A percentile compares a stretch with the other conserved stretches of the same genome.
These are phyloP conservation scores for Drosophila ananassae DNA, from an alignment of 1,140 invertebrate species.

Conservation along the genomic window DNA sequence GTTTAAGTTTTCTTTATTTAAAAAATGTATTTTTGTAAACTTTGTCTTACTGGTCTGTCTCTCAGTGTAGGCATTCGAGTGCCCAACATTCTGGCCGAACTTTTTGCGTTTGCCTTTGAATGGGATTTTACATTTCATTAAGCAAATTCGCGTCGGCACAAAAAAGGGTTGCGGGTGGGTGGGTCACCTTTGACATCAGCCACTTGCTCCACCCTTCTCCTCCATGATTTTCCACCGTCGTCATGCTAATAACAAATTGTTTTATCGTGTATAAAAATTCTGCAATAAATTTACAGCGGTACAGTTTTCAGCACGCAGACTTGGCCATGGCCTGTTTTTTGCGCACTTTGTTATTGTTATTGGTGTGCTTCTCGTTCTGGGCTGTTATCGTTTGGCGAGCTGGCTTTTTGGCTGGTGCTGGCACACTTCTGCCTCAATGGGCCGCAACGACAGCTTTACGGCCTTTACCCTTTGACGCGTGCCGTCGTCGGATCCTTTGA, in stretches of 20 bases:
- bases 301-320: constrained; percentile 71
- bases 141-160: constrained; percentile 63
- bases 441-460: constrained; percentile 67
- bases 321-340: constrained; percentile 36
- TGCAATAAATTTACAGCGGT: constrained; percentile 61
- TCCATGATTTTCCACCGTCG: constrained; percentile 47
- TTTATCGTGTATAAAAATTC: constrained; percentile 82
- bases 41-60: too few species aligned
- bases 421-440: constrained; percentile 48
- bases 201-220: background rate
- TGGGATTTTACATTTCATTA: constrained; percentile 77
- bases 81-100: constrained; percentile 17
- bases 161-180: constrained; percentile 21
- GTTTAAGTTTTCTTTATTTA: too few species aligned
- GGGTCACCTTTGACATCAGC: constrained; percentile 45
- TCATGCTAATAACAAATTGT: constrained; percentile 80
- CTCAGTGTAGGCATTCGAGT: constrained; percentile 2
- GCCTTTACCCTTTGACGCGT: constrained; percentile 68
- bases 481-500: constrained; percentile 66
- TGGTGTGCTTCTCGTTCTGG: constrained; percentile 12
- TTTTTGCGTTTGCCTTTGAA: constrained; percentile 51
- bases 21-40: too few species aligned
- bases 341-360: constrained; percentile 2
- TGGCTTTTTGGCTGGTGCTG: constrained; percentile 13
- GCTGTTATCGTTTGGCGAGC: constrained; percentile 19